Percentiles rank a stretch among this genome's conserved stretches.
Conservation (phyloP, 2,888 invertebrate species). For the Teinopalpus imperialis region DNA sequence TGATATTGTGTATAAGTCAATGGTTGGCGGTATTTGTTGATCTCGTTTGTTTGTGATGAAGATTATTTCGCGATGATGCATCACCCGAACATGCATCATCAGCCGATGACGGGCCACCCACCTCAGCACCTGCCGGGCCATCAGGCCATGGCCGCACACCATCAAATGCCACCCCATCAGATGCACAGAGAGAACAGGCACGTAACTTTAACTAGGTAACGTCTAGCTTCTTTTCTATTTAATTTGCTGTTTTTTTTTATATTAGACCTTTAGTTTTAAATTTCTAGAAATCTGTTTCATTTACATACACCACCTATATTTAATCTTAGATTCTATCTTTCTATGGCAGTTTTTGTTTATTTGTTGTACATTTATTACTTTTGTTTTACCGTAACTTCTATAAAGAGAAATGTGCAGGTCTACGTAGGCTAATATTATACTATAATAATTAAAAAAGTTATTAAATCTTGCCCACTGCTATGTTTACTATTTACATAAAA, state of each 20-base stretch:
- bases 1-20: slow-evolving; percentile 51
- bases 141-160: slow-evolving; percentile 78
- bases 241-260: slow-evolving; percentile 44
- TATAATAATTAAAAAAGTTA: too few species aligned
- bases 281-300: too few species aligned
- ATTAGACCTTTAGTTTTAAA: too few species aligned
- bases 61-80: slow-evolving; percentile 74
- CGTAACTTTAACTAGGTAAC: slow-evolving; percentile 78
- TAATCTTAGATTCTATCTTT: too few species aligned
- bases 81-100: slow-evolving; percentile 82
- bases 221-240: slow-evolving; percentile 57
- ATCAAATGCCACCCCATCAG: slow-evolving; percentile 84
- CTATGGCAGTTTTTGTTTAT: too few species aligned
- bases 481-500: too few species aligned
- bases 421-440: too few species aligned
- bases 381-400: too few species aligned
- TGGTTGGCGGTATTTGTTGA: slow-evolving; percentile 62
- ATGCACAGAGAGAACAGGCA: slow-evolving; percentile 85
- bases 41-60: slow-evolving; percentile 62
- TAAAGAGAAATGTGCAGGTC: too few species aligned
- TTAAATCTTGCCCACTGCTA: too few species aligned
- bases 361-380: too few species aligned
- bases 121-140: slow-evolving; percentile 73
- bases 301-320: too few species aligned
- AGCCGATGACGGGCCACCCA: slow-evolving; percentile 77